Percentiles rank a stretch among this genome's conserved stretches.
These are phyloP conservation scores for Ophion ventricosus DNA, from an alignment of 2,888 invertebrate genomes.

Conservation along the genomic window DNA sequence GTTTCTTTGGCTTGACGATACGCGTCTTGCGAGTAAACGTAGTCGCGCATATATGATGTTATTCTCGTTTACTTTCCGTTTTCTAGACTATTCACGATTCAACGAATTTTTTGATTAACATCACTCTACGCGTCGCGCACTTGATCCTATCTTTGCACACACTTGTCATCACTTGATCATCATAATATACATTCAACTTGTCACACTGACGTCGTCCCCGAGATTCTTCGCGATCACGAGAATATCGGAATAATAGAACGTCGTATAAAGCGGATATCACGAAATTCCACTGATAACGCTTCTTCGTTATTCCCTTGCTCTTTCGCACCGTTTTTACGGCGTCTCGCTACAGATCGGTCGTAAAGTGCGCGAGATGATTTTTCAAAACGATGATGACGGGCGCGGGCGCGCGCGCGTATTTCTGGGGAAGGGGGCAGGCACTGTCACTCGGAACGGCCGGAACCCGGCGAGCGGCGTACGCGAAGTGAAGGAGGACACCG, in stretches of 20 bases:
- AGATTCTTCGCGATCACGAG: slow-evolving; percentile 28
- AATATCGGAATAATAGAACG: slow-evolving; percentile 19
- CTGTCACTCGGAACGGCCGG: slow-evolving; percentile 75
- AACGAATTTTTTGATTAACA: slow-evolving; percentile 18
- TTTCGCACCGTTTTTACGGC: slow-evolving; percentile 5
- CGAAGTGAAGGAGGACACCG: slow-evolving; percentile 70
- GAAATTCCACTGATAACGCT: slow-evolving; percentile 46
- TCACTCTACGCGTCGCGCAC: slow-evolving; percentile 54
- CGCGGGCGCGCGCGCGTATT: slow-evolving; percentile 31
- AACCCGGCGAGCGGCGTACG: slow-evolving; percentile 70
- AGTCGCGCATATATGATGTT: slow-evolving; percentile 17
- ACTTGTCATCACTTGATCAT: slow-evolving; percentile 62
- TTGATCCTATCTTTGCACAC: slow-evolving; percentile 50
- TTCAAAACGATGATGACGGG: slow-evolving; percentile 24
- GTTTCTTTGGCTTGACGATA: slow-evolving; percentile 18
- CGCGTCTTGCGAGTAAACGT: background rate
- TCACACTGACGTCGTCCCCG: slow-evolving; percentile 53
- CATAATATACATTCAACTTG: slow-evolving; percentile 47
- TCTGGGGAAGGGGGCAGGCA: slow-evolving; percentile 62
- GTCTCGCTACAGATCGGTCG: background rate
- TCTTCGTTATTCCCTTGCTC: background rate
- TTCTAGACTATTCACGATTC: slow-evolving; percentile 24
- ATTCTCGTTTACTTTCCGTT: background rate
- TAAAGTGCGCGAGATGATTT: slow-evolving; percentile 27
- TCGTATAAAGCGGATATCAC: slow-evolving; percentile 34